These are phyloP conservation scores for Helleia helle DNA, from an alignment of 2,888 invertebrate species.

Conservation along the genomic window DNA sequence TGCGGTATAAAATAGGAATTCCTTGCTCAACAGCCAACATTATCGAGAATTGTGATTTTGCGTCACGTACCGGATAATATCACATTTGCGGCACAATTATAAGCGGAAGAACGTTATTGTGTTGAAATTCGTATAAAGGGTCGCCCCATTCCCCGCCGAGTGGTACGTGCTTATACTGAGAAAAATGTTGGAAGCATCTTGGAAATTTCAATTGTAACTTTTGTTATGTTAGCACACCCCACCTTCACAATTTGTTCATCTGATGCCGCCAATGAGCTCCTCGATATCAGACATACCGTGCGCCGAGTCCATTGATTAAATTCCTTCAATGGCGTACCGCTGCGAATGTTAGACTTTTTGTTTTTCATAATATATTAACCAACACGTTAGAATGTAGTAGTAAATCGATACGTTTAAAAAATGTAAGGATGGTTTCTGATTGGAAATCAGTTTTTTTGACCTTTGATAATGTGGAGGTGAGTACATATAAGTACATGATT, in stretches of 20 bases:
- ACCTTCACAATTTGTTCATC: slow-evolving; percentile 59
- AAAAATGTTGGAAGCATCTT: slow-evolving; percentile 64
- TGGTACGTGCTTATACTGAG: slow-evolving; percentile 57
- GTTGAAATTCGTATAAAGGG: slow-evolving; percentile 38
- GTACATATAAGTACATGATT: too few species aligned
- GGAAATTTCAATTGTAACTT: slow-evolving; percentile 68
- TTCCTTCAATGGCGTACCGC: slow-evolving; percentile 45
- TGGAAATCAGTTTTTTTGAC: too few species aligned
- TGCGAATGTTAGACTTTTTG: background rate
- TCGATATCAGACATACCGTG: slow-evolving; percentile 58
- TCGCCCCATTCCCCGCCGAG: slow-evolving; percentile 43
- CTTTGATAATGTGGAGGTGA: too few species aligned
- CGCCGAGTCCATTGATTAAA: slow-evolving; percentile 62
- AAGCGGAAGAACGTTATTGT: slow-evolving; percentile 41
- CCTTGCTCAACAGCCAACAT: slow-evolving; percentile 18
- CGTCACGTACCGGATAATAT: slow-evolving; percentile 43
- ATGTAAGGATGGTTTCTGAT: too few species aligned
- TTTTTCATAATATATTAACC: background rate
- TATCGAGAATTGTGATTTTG: slow-evolving; percentile 25
- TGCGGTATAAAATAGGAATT: slow-evolving; percentile 21
- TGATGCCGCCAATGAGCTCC: slow-evolving; percentile 48
- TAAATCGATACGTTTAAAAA: too few species aligned
- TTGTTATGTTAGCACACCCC: slow-evolving; percentile 48
- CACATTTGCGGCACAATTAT: slow-evolving; percentile 48
- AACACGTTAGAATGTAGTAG: too few species aligned